Base-by-base conservation (phyloP, 2,113 vertebrate genomes). In the Paedocypris sp. region DNA sequence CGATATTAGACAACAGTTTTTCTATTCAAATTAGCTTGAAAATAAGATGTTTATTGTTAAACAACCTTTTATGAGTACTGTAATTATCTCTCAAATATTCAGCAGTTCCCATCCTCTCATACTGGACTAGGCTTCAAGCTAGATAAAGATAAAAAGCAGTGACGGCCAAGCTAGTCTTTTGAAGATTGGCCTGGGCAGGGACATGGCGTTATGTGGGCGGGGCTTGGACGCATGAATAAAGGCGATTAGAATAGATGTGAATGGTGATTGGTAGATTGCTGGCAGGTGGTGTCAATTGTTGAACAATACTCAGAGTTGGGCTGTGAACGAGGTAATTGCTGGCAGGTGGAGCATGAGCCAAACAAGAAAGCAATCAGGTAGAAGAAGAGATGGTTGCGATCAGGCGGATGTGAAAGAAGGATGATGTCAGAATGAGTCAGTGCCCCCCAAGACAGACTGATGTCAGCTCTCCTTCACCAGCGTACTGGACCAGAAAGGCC, bases 381-480 rank as follows among this genome's bases (percentile, higher is more conserved):
- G 75, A 64, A 74, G 59, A 53, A 60, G 68, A 56, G 75, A 72
- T 50, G 61, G 66, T 76, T 67, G 80, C 76, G 77, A 83, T 80
- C 73, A 77, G 73, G 71, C 57, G 52, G 74, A 80, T 77, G 66
- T 73, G 75, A 76, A 70, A 70, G 43, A 50, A 26, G 71, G 59
- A 85, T 86, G 83, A 87, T 84, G 83, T 86, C 83, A 87, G 75
- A 72, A 60, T 83, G 78, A 83, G 70, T 83, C 80, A 80, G 72
- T 19, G 39, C 66, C 52, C 60, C 65, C 80, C 71, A 41, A 80
- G 78, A 72, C 10, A 66, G 58, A 64, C 57, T 85, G 83, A 85
- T 77, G 80, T 82, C 75, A 85, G 77, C 68, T 11, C n/a, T n/a
- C n/a, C n/a, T n/a, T n/a, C n/a, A n/a, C n/a, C n/a, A n/a, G n/a